A percentile compares a stretch with the other conserved stretches of the same genome.
phyloP scores from a whole-genome alignment of 1,140 invertebrate species.

The Galendromus occidentalis region DNA sequence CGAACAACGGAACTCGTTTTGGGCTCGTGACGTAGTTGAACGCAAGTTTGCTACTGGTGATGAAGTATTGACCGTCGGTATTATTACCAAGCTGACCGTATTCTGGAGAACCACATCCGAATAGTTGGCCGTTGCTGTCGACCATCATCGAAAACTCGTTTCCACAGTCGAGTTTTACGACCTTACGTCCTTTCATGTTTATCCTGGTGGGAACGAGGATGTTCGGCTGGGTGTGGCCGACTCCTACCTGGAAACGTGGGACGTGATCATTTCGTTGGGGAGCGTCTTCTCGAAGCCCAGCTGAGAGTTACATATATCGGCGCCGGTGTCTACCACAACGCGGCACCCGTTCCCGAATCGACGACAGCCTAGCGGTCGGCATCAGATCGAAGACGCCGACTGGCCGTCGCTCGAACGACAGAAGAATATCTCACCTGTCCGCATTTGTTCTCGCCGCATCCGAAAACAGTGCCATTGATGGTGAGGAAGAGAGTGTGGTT shows the following conservation, averaged over 20 bases:
- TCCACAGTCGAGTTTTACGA: constrained; percentile 64
- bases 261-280: neutral
- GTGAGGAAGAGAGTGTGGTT: constrained; percentile 73
- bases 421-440: constrained; percentile 40
- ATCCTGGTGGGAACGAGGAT: constrained; percentile 15
- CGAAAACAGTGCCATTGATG: constrained; percentile 56
- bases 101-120: constrained; percentile 76
- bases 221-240: neutral
- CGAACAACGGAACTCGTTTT: constrained; percentile 58
- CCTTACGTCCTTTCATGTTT: constrained; percentile 44
- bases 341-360: too few relatives aligned
- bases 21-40: constrained; percentile 64
- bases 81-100: constrained; percentile 77
- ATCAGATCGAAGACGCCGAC: too few relatives aligned
- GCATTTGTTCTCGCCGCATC: constrained; percentile 69
- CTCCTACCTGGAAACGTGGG: neutral
- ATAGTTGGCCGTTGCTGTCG: constrained; percentile 63
- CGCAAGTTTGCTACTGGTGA: constrained; percentile 63
- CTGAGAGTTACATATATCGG: too few relatives aligned
- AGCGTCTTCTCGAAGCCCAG: neutral
- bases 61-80: constrained; percentile 78
- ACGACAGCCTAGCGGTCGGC: too few relatives aligned
- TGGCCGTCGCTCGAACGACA: too few relatives aligned
- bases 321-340: too few relatives aligned
- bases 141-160: constrained; percentile 76